Evolutionary conservation across 2,797 vertebrate species (phyloP), one percentile per base, ranked within the genome.

Genomic region (Crossoptilon crossoptilon): DNA sequence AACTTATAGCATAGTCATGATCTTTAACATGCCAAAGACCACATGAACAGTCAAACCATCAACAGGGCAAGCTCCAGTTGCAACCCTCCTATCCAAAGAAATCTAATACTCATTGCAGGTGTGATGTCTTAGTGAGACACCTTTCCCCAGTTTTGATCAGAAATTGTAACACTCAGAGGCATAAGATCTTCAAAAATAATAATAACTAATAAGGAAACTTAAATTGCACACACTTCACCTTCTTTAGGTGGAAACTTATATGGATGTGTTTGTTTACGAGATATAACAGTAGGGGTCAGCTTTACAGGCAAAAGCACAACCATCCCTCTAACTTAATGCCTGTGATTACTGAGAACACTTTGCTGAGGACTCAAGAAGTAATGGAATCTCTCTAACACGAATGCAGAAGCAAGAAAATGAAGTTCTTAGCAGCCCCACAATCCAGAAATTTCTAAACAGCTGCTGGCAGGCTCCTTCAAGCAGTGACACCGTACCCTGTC

Each of bases 401-500:
- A 89, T 7, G 6, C 27, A 62, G 46, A 68, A 43, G 41, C 15
- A 77, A 62, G 51, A 71, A 84, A 46, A 10, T 37, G 37, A 37
- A 37, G 37, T 37, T 82, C 79, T 78, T 73, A 88, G 49, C 14
- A 69, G 60, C 53, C 51, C 23, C 39, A 41, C 23, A 78, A 58
- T 51, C 46, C 55, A 22, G 59, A 39, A 91, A 81, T 70, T 94
- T 81, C 78, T 67, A 13, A 29, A 37, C 3, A 41, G 58, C 41
- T 64, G 15, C 41, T 93, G 78, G 64, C 84, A 88, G 84, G 72
- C 48, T 86, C 94, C 84, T 91, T 67, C 68, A 60, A 67, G 80
- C 80, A 90, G 69, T 29, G 37, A 68, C 72, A 53, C 31, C 35
- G 56, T 56, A 60, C 48, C 59, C 55, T 18, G 14, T 29, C 86